Evolutionary conservation across 2,888 invertebrate species (phyloP).

Genomic region (Synanthedon formicaeformis): DNA sequence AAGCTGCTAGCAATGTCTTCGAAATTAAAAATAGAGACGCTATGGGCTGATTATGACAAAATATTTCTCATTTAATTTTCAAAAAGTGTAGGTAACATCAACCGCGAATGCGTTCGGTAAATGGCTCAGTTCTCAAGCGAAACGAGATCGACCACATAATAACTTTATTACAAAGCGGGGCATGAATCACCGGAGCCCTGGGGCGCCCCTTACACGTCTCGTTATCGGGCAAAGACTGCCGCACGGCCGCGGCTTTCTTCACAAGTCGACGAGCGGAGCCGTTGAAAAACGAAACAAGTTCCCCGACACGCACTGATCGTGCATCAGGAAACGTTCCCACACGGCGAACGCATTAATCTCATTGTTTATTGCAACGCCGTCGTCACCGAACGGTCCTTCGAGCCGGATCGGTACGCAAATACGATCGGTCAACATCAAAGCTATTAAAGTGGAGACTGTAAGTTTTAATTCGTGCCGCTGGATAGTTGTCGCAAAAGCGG

Average conservation of each 20-base stretch:
- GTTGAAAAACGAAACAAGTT: slow-evolving; percentile 20
- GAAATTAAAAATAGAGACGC: no score
- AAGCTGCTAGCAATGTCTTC: no score
- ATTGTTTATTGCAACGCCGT: slow-evolving; percentile 8
- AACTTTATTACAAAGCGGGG: slow-evolving; percentile 23
- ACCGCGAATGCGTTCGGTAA: slow-evolving; percentile 4
- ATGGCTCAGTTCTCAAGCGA: slow-evolving; percentile 19
- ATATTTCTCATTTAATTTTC: slow-evolving; percentile 11
- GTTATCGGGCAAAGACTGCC: slow-evolving; percentile 11
- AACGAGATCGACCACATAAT: slow-evolving; percentile 19
- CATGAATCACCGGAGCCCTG: slow-evolving; percentile 24
- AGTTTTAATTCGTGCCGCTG: not conserved
- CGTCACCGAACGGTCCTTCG: slow-evolving; percentile 5
- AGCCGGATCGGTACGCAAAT: slow-evolving; percentile 1
- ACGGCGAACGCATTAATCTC: not conserved
- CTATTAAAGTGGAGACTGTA: slow-evolving; percentile 14
- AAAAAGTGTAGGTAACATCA: slow-evolving; percentile 4
- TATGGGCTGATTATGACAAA: slow-evolving; percentile 2
- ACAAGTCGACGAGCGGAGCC: slow-evolving; percentile 6
- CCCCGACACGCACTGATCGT: slow-evolving; percentile 8
- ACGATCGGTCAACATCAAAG: slow-evolving; percentile 3
- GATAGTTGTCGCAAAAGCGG: slow-evolving; percentile 1
- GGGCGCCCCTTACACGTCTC: slow-evolving; percentile 24
- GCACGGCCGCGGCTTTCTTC: not conserved
- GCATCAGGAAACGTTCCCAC: slow-evolving; percentile 19